These are phyloP conservation scores for Thinocorus orbignyianus DNA, from an alignment of 2,113 vertebrate species.

Conservation along the genomic window DNA sequence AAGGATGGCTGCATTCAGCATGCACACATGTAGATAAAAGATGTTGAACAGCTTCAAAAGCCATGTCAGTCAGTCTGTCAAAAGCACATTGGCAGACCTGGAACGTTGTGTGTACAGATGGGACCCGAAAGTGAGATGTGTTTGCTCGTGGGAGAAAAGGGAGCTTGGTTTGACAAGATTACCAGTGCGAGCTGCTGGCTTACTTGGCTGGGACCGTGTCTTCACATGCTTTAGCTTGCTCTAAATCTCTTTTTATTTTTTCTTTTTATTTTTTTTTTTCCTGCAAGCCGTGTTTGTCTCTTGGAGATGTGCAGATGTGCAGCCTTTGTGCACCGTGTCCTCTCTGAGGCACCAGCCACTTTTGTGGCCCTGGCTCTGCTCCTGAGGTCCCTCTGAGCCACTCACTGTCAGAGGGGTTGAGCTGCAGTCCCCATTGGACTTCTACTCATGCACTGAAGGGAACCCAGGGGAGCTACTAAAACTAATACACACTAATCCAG, in stretches of 20 bases:
- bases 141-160: neutral
- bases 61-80: conserved; percentile 8
- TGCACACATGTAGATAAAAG: neutral
- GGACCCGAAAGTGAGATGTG: neutral
- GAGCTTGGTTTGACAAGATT: neutral
- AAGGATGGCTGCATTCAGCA: conserved; percentile 28
- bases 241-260: neutral
- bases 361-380: neutral
- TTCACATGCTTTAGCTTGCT: neutral
- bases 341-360: neutral
- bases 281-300: accelerated
- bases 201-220: neutral
- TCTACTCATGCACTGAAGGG: neutral
- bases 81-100: neutral
- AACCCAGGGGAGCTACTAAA: neutral
- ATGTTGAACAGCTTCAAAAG: conserved; percentile 32
- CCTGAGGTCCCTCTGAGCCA: accelerated
- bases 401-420: accelerated
- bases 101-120: neutral
- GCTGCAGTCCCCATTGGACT: neutral
- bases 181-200: neutral
- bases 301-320: accelerated
- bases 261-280: accelerated
- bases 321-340: accelerated
- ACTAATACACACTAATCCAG: no score